Conservation (phyloP, 1,140 invertebrate genomes). For the Drosophila ficusphila region DNA sequence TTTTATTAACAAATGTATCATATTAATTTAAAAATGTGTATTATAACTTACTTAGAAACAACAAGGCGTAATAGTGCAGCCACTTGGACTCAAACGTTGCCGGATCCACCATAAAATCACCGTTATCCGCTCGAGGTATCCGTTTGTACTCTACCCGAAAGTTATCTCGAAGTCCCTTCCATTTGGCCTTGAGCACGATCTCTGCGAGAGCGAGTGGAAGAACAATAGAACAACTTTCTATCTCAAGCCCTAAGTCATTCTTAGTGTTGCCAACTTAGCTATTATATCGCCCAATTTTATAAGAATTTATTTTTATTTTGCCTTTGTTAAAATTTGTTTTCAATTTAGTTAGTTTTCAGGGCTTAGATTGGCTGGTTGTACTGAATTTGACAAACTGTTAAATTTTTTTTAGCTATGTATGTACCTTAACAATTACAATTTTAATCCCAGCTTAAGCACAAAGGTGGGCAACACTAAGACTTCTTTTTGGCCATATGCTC, state of each 20-base stretch:
- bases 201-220: conserved; percentile 41
- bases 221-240: background rate
- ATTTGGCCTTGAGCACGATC: conserved; percentile 83
- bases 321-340: no score
- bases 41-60: conserved; percentile 76
- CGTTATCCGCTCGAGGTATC: conserved; percentile 79
- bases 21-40: no score
- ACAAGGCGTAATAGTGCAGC: conserved; percentile 79
- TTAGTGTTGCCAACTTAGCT: conserved; percentile 20
- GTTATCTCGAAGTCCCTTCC: conserved; percentile 84
- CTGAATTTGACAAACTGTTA: no score
- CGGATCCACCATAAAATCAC: conserved; percentile 78
- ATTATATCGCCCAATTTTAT: background rate
- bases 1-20: background rate
- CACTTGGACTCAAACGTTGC: conserved; percentile 82
- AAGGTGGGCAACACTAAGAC: conserved; percentile 17
- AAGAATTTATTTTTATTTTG: no score
- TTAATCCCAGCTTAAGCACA: no score
- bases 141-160: conserved; percentile 83
- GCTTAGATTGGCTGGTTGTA: no score
- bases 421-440: no score
- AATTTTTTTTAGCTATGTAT: no score
- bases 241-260: background rate
- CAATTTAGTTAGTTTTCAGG: no score
- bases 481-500: conserved; percentile 18